A percentile compares a stretch with the other conserved stretches of the same genome.
These are phyloP conservation scores for Spheniscus mendiculus DNA, from an alignment of 2,113 vertebrate species.

Conservation along the genomic window DNA sequence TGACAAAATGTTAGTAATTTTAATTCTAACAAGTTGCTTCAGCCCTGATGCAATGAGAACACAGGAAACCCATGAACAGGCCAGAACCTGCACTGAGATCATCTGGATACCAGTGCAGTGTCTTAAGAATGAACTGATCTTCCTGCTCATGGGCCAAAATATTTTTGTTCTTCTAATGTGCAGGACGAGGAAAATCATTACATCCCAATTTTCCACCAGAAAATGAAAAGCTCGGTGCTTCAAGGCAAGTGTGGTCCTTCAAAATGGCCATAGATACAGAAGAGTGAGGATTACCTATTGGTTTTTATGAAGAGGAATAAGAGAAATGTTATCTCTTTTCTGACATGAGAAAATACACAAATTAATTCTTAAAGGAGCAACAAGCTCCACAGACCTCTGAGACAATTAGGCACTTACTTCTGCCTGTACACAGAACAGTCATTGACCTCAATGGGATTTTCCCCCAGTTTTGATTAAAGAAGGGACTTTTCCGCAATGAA, in stretches of 20 bases:
- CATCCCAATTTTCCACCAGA: neutral
- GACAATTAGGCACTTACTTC: neutral
- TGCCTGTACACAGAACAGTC: neutral
- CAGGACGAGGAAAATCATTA: neutral
- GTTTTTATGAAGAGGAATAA: neutral
- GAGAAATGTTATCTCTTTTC: neutral
- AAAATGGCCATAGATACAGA: neutral
- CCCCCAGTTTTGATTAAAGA: neutral
- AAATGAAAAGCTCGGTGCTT: neutral
- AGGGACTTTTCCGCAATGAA: neutral
- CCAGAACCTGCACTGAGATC: neutral
- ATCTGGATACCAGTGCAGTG: neutral
- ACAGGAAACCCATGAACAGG: neutral
- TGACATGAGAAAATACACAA: neutral
- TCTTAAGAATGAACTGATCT: neutral
- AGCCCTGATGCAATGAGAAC: neutral
- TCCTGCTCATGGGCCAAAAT: neutral
- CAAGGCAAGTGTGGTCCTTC: neutral
- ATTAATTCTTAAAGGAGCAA: neutral
- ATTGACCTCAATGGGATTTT: neutral
- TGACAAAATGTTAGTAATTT: neutral
- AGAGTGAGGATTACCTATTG: neutral
- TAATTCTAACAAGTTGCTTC: neutral
- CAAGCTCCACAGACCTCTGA: neutral
- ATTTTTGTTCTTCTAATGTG: conserved; percentile 1